Percentiles rank a stretch among this genome's conserved stretches.
phyloP scores from a whole-genome alignment of 2,797 vertebrate genomes.

The Malacoraja senta region DNA sequence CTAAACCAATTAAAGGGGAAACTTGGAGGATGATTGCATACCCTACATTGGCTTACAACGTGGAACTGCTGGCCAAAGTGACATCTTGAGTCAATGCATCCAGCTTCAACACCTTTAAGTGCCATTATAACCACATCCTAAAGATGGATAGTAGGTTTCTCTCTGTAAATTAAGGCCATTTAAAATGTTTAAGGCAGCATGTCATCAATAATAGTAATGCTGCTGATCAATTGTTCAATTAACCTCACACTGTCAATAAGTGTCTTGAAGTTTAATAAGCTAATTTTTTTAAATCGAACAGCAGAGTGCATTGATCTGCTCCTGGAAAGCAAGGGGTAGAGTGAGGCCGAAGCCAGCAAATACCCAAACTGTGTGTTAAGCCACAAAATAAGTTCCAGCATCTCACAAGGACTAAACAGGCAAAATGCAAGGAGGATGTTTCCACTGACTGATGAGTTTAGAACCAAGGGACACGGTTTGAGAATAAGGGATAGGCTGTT shows the following conservation, averaged over 20 bases:
- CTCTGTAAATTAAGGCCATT: not conserved
- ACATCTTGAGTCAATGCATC: not conserved
- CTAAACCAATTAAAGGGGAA: not conserved
- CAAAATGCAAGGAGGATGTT: too few species aligned
- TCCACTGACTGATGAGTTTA: too few species aligned
- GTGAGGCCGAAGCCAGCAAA: not conserved
- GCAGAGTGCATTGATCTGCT: not conserved
- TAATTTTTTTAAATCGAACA: not conserved
- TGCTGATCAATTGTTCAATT: constrained; percentile 26
- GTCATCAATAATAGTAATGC: not conserved
- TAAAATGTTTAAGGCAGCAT: not conserved
- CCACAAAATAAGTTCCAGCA: not conserved
- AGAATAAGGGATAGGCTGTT: too few species aligned
- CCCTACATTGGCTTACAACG: not conserved
- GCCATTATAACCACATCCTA: not conserved
- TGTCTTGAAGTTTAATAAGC: constrained; percentile 8
- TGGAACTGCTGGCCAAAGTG: not conserved
- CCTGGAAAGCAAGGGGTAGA: not conserved
- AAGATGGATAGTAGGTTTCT: not conserved
- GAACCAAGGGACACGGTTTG: too few species aligned
- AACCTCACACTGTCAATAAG: constrained; percentile 12
- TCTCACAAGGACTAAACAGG: not conserved
- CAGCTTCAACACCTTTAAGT: not conserved
- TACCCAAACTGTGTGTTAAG: too few species aligned
- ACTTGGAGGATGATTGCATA: not conserved